These are phyloP conservation scores for Sander lucioperca DNA, from an alignment of 2,113 vertebrate genomes.

Conservation along the genomic window DNA sequence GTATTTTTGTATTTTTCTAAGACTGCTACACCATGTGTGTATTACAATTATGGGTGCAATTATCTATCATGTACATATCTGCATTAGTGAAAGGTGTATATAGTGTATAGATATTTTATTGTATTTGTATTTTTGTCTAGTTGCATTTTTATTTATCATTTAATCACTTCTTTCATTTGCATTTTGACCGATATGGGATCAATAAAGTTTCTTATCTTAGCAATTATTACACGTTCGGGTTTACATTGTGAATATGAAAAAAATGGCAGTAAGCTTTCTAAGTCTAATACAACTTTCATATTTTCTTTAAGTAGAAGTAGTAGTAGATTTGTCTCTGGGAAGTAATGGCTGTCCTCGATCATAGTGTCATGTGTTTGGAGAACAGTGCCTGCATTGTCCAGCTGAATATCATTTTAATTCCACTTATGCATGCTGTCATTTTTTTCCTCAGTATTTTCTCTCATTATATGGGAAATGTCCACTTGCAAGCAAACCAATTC, in stretches of 20 bases:
- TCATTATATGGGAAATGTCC: constrained; percentile 19
- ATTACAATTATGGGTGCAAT: too few relatives aligned
- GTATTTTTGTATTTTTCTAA: too few relatives aligned
- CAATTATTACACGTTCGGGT: constrained; percentile 14
- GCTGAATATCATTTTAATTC: constrained; percentile 46
- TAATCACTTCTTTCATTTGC: too few relatives aligned
- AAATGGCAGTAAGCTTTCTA: constrained; percentile 20
- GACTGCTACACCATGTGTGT: too few relatives aligned
- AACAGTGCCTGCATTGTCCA: constrained; percentile 36
- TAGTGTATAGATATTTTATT: too few relatives aligned
- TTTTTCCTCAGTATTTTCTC: constrained; percentile 15
- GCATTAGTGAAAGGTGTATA: too few relatives aligned
- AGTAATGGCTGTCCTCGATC: constrained; percentile 26
- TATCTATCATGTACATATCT: too few relatives aligned
- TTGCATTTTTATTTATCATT: too few relatives aligned
- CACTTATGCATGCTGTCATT: constrained; percentile 21
- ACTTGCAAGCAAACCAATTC: constrained; percentile 16
- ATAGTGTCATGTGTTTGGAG: constrained; percentile 6
- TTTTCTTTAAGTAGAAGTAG: constrained; percentile 7
- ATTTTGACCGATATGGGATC: too few relatives aligned
- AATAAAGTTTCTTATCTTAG: too few relatives aligned
- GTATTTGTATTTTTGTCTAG: too few relatives aligned
- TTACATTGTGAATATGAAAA: constrained; percentile 23
- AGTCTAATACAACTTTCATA: constrained; percentile 1
- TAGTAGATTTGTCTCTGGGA: constrained; percentile 26